These are phyloP conservation scores for Archaeoteleia sp. DNA, from an alignment of 2,888 invertebrate genomes.

Conservation along the genomic window DNA sequence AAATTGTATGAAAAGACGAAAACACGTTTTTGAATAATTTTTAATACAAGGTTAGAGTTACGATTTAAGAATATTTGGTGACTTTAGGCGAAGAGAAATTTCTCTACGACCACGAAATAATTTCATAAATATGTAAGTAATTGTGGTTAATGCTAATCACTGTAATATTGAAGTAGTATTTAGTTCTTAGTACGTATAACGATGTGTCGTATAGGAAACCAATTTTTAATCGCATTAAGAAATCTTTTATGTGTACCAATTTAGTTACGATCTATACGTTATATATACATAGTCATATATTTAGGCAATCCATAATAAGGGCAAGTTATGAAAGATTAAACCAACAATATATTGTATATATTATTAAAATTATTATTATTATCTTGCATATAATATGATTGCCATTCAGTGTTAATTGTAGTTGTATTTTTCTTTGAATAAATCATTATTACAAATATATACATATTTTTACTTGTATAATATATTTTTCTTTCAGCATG, in stretches of 20 bases:
- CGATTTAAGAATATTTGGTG: constrained; percentile 7
- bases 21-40: constrained; percentile 32
- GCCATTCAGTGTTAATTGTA: constrained; percentile 71
- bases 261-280: constrained; percentile 60
- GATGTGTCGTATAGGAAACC: constrained; percentile 56
- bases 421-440: constrained; percentile 72
- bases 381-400: constrained; percentile 64
- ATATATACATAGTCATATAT: constrained; percentile 58
- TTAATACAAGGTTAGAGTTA: constrained; percentile 15
- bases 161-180: constrained; percentile 21
- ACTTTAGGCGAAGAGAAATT: constrained; percentile 11
- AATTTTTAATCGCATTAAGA: constrained; percentile 57
- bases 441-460: constrained; percentile 66
- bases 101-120: constrained; percentile 26
- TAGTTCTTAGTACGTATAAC: constrained; percentile 43
- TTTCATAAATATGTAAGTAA: constrained; percentile 64
- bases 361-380: constrained; percentile 63
- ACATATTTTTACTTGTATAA: too few relatives aligned
- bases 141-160: constrained; percentile 61
- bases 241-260: constrained; percentile 60
- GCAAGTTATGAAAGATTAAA: constrained; percentile 33
- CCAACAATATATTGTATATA: constrained; percentile 64
- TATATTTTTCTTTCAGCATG: too few relatives aligned
- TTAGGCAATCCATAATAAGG: constrained; percentile 35
- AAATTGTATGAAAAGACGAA: constrained; percentile 24